Conservation (phyloP, 2,113 vertebrate genomes). For the Fukomys damarensis region DNA sequence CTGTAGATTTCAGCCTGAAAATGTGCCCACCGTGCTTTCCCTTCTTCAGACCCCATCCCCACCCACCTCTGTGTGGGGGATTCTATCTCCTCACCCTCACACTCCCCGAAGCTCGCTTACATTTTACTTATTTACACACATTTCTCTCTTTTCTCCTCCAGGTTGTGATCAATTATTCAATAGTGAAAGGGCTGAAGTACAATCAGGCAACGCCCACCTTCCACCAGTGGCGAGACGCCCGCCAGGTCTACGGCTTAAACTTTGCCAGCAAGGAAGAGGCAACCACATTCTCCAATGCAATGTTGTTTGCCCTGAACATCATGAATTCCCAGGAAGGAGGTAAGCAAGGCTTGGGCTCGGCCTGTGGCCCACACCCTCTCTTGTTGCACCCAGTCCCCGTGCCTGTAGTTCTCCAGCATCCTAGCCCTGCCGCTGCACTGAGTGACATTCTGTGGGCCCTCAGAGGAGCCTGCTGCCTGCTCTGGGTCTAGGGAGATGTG, state of each 20-base stretch:
- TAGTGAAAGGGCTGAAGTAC: conserved; percentile 99
- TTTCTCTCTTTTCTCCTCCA: conserved; percentile 77
- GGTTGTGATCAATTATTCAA: conserved; percentile 99
- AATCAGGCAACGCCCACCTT: conserved; percentile 99
- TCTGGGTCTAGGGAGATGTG: background rate
- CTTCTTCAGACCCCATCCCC: background rate
- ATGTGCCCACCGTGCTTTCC: background rate
- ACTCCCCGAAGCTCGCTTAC: conserved; percentile 29
- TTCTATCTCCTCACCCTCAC: background rate
- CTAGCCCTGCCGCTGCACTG: accelerated
- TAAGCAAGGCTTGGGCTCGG: conserved; percentile 73
- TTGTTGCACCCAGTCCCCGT: accelerated
- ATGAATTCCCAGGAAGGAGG: conserved; percentile 98
- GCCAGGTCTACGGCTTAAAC: conserved; percentile 98
- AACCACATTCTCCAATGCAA: conserved; percentile 97
- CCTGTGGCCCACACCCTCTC: background rate
- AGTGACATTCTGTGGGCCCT: accelerated
- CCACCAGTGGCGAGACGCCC: conserved; percentile 99
- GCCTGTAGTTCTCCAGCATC: background rate
- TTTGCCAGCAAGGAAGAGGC: conserved; percentile 99
- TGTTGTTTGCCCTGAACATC: conserved; percentile 98
- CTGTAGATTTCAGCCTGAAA: accelerated
- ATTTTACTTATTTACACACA: conserved; percentile 27
- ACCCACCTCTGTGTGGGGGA: background rate
- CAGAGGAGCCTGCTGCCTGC: background rate